Evolutionary conservation across 2,888 invertebrate genomes (phyloP), one percentile per base, ranked within the genome.

Genomic region (Eilema sororculum): DNA sequence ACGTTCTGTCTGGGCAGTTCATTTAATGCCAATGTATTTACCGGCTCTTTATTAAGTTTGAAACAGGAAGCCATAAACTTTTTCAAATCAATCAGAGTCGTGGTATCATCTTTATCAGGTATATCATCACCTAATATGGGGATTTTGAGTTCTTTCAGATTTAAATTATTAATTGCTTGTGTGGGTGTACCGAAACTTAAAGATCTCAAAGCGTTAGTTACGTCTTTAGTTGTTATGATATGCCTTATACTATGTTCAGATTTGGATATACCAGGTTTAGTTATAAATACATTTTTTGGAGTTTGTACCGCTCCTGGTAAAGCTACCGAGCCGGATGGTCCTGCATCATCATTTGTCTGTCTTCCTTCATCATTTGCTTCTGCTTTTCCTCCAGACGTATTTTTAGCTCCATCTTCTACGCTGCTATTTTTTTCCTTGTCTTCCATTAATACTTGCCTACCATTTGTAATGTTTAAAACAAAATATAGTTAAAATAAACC

Each of bases 1-100:
- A 90, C 74, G 60, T 82, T 85, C 68, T 86, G 87, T 1, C 84
- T 85, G 5, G 89, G 80, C n/a, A 89, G 73, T 41, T 92, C 91
- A 30, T 72, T 79, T 12, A 87, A 20, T 3, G 80, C 75, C 3
- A 87, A 71, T 16, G 77, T 78, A 28, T 73, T 83, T 0, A 83
- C 73, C 1, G 73, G 69, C 20, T 92, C 91, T 80, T 89, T 91
- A 70, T 87, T 90, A 8, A 89, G 68, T 77, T 91, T 93, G 64
- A 94, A 93, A 78, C 93, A 94, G 0, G 93, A 91, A 0, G 89
- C 90, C 90, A 95, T 91, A 56, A 94, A 92, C 22, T 90, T 90
- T 78, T 91, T 94, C 1, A 95, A 75, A 68, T 95, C 95, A 22
- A 90, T 78, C 56, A 93, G 79, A 0, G 90, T 91, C 2, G 90